Evolutionary conservation across 2,888 invertebrate genomes (phyloP).

Genomic region (Chrysopilus asiliformis): DNA sequence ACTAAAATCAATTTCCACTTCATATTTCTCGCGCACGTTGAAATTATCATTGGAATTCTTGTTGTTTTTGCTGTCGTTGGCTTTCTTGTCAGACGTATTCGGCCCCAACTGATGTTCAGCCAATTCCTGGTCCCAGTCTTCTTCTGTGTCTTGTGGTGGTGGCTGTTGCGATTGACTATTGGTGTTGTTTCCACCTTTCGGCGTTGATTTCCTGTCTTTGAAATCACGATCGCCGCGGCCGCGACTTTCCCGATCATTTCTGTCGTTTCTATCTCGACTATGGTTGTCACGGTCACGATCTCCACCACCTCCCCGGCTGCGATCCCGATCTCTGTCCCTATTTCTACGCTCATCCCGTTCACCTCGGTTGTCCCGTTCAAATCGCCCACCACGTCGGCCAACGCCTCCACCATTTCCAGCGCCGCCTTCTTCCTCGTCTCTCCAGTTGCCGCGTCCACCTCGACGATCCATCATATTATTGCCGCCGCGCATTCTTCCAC

Average conservation of each 20-base stretch:
- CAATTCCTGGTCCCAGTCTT: slow-evolving; percentile 33
- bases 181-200: slow-evolving; percentile 12
- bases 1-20: no score
- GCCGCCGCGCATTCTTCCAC: slow-evolving; percentile 14
- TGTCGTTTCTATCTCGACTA: neutral
- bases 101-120: slow-evolving; percentile 23
- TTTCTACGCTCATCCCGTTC: slow-evolving; percentile 18
- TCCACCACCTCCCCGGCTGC: slow-evolving; percentile 8
- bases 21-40: no score
- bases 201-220: slow-evolving; percentile 17
- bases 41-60: slow-evolving; percentile 11
- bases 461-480: slow-evolving; percentile 12
- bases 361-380: slow-evolving; percentile 24
- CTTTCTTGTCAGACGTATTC: slow-evolving; percentile 2
- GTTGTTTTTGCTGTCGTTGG: slow-evolving; percentile 2
- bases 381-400: slow-evolving; percentile 20
- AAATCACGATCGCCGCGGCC: slow-evolving; percentile 10
- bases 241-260: slow-evolving; percentile 3
- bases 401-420: slow-evolving; percentile 22
- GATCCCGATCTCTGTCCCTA: slow-evolving; percentile 7
- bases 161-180: slow-evolving; percentile 1
- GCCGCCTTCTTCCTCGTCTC: slow-evolving; percentile 27
- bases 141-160: slow-evolving; percentile 25
- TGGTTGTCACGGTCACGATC: slow-evolving; percentile 20
- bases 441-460: slow-evolving; percentile 23